phyloP scores from a whole-genome alignment of 2,888 invertebrate species.

The Panzeria rudis region DNA sequence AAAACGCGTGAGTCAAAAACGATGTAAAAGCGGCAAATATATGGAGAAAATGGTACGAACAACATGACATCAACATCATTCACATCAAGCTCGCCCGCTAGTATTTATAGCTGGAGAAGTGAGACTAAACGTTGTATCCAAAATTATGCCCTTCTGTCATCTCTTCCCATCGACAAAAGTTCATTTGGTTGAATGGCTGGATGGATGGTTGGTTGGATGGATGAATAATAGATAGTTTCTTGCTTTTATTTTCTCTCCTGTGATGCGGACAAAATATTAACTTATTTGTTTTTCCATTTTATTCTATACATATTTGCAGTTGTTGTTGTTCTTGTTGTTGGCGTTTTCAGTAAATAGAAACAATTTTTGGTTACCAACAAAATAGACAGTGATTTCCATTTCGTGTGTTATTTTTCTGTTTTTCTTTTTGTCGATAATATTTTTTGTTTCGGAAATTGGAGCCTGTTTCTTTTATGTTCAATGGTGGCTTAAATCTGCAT shows the following conservation, averaged over 20 bases:
- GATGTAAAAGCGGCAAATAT: constrained; percentile 6
- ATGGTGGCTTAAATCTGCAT: constrained; percentile 66
- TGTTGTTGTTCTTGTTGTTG: constrained; percentile 58
- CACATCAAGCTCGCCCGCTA: background rate
- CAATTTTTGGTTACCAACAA: constrained; percentile 62
- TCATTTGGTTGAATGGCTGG: constrained; percentile 51
- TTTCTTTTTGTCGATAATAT: constrained; percentile 22
- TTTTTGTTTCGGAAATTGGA: constrained; percentile 61
- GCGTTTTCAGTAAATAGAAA: constrained; percentile 53
- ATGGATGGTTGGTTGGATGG: constrained; percentile 56
- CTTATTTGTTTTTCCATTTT: constrained; percentile 73
- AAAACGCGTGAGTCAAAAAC: constrained; percentile 15
- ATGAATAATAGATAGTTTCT: constrained; percentile 72
- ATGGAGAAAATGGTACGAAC: constrained; percentile 44
- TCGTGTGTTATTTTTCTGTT: constrained; percentile 24
- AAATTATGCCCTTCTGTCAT: constrained; percentile 19
- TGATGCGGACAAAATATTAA: constrained; percentile 75
- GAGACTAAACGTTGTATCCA: constrained; percentile 61
- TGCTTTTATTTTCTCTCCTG: constrained; percentile 72
- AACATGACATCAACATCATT: constrained; percentile 54
- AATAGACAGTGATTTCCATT: constrained; percentile 70
- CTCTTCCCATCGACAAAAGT: background rate
- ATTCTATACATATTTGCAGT: constrained; percentile 45
- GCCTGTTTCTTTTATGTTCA: constrained; percentile 70
- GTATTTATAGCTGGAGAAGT: constrained; percentile 3